Base-by-base conservation (phyloP, 2,113 vertebrate species). In the Sebastes schlegelii region DNA sequence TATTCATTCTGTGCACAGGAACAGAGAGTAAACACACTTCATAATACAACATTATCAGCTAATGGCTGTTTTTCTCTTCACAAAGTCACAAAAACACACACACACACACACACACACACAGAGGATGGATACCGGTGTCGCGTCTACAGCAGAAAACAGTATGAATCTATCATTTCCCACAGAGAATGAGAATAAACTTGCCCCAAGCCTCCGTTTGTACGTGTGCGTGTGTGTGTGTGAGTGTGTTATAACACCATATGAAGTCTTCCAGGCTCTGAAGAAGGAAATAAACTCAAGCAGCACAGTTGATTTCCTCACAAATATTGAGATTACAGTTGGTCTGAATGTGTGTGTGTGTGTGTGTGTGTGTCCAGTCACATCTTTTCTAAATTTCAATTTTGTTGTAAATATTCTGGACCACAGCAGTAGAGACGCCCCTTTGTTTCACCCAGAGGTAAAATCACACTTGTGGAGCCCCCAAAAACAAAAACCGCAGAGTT, bases 231-330 rank as follows among this genome's bases (percentile, higher is more conserved):
- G 74, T 34, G 72, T 82, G 78, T 65, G 49, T 70, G 66, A 75
- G 43, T 75, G 45, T 72, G 49, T 73, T 65, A 16, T 63, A 43
- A 73, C 61, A 67, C 68, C 60, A 74, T 82, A 77, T 82, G 52
- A 88, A 67, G 64, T 85, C 77, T 71, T 86, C 13, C 34, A 46
- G 70, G 85, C 81, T 79, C 42, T 2, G 82, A 81, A 70, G 58
- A 81, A 70, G 58, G 40, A 84, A 88, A 77, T 69, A 61, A 80
- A 61, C 54, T 66, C 68, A 74, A n/a, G 62, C 51, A 66, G 62
- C 51, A 57, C 8, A 46, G 43, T 23, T 60, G 65, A 64, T 43
- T 86, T 42, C 52, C 67, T 23, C 49, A 79, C 11, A n/a, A 77
- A 42, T 60, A 67, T 16, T 58, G 58, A 67, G 21, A 63, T 64